Evolutionary conservation across 2,113 vertebrate genomes (phyloP).

Genomic region (Notarius lentiginosus): DNA sequence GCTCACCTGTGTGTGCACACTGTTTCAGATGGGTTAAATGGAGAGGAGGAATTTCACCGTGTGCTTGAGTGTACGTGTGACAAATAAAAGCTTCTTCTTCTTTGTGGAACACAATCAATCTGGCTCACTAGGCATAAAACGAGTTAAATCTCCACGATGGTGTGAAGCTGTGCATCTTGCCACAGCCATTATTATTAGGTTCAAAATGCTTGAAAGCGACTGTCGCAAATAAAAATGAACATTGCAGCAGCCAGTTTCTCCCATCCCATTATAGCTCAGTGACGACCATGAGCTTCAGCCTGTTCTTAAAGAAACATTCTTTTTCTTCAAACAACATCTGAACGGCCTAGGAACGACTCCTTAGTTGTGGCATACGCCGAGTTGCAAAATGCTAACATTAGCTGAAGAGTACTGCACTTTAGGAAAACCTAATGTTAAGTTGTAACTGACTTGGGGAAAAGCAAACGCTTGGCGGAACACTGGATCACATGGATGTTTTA

Average conservation of each 20-base stretch:
- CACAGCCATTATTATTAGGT: not conserved
- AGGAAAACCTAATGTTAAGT: not conserved
- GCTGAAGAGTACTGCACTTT: not conserved
- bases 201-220: not conserved
- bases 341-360: not conserved
- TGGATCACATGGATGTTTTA: slow-evolving; percentile 3
- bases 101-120: not conserved
- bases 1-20: too few relatives aligned
- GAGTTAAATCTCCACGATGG: not conserved
- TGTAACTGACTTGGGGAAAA: not conserved
- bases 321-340: not conserved
- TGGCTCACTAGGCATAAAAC: not conserved
- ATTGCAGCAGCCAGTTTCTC: not conserved
- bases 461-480: not conserved
- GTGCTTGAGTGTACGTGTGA: too few relatives aligned
- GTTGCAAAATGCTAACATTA: not conserved
- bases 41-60: too few relatives aligned
- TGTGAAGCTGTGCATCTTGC: not conserved
- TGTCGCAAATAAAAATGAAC: not conserved
- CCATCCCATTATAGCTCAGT: not conserved
- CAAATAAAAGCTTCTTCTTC: not conserved
- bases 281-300: not conserved
- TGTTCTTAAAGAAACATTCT: not conserved
- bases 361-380: not conserved
- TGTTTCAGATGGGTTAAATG: too few relatives aligned